Conservation (phyloP, 2,113 vertebrate genomes). For the Xiphophorus couchianus region DNA sequence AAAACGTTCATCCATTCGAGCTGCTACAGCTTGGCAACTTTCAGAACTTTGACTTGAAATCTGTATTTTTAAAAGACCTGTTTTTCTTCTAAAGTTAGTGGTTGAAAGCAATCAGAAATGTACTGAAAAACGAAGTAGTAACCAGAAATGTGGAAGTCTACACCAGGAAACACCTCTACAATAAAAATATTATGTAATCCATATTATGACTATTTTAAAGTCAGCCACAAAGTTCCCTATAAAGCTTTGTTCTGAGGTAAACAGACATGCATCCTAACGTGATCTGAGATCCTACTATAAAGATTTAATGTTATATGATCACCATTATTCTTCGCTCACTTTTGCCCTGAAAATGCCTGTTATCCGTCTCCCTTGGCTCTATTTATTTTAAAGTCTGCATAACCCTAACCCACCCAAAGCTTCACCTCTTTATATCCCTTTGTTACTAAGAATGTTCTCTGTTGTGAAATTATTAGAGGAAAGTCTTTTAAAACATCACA, state of each 20-base stretch:
- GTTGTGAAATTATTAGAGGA: slow-evolving; percentile 12
- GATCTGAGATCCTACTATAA: slow-evolving; percentile 50
- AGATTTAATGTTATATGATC: slow-evolving; percentile 60
- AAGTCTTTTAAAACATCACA: neutral
- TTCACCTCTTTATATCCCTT: slow-evolving; percentile 1
- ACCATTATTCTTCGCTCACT: slow-evolving; percentile 39
- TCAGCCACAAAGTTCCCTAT: neutral
- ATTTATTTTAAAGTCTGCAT: slow-evolving; percentile 55
- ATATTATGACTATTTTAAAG: slow-evolving; percentile 22
- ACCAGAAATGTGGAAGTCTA: neutral
- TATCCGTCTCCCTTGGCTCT: slow-evolving; percentile 38
- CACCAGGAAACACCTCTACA: neutral
- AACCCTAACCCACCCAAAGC: slow-evolving; percentile 38
- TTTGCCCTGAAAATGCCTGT: slow-evolving; percentile 36
- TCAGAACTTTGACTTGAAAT: slow-evolving; percentile 41
- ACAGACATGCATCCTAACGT: slow-evolving; percentile 39
- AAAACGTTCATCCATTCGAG: slow-evolving; percentile 34
- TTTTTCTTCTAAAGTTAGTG: slow-evolving; percentile 25
- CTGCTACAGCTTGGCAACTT: slow-evolving; percentile 47
- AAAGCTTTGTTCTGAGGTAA: slow-evolving; percentile 11
- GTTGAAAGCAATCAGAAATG: slow-evolving; percentile 1
- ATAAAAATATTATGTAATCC: slow-evolving; percentile 1
- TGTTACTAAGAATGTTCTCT: slow-evolving; percentile 26
- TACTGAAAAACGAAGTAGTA: slow-evolving; percentile 38
- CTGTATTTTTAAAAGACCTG: slow-evolving; percentile 35